phyloP scores from a whole-genome alignment of 2,888 invertebrate species.

The Chrysolina haemoptera region DNA sequence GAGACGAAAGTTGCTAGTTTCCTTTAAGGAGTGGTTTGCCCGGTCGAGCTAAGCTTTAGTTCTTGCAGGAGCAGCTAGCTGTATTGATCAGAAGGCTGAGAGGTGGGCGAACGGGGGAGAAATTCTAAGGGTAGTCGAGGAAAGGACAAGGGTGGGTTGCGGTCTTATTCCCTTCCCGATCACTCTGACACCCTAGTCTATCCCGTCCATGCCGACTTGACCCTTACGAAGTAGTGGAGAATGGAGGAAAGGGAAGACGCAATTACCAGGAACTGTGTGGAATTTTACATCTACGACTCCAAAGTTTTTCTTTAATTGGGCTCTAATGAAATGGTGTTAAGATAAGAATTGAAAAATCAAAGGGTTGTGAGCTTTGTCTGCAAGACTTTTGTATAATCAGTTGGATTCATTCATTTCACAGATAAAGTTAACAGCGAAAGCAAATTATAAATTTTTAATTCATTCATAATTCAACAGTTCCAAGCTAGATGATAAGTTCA shows the following conservation, averaged over 20 bases:
- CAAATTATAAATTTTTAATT: too few relatives aligned
- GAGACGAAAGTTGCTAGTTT: constrained; percentile 59
- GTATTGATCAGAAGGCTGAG: constrained; percentile 68
- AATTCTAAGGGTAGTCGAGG: constrained; percentile 68
- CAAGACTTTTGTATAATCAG: neutral
- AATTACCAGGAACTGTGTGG: constrained; percentile 34
- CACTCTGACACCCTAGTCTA: constrained; percentile 38
- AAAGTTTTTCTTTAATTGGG: constrained; percentile 34
- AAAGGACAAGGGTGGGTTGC: constrained; percentile 70
- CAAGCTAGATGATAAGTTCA: too few relatives aligned
- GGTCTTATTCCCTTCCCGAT: constrained; percentile 68
- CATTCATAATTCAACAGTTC: too few relatives aligned
- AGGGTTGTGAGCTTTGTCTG: neutral
- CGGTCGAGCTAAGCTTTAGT: constrained; percentile 71
- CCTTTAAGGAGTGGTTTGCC: constrained; percentile 70
- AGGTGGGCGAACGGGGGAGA: constrained; percentile 59
- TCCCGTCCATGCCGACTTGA: constrained; percentile 58
- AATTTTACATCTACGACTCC: constrained; percentile 27
- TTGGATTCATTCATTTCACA: too few relatives aligned
- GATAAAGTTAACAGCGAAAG: too few relatives aligned
- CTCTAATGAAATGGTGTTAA: neutral
- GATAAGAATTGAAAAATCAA: neutral
- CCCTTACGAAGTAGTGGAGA: constrained; percentile 56
- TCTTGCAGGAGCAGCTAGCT: constrained; percentile 71
- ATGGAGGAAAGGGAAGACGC: constrained; percentile 48